A percentile compares a stretch with the other conserved stretches of the same genome.
Evolutionary conservation across 1,140 invertebrate genomes (phyloP).

Genomic region (Berghia stephanieae): DNA sequence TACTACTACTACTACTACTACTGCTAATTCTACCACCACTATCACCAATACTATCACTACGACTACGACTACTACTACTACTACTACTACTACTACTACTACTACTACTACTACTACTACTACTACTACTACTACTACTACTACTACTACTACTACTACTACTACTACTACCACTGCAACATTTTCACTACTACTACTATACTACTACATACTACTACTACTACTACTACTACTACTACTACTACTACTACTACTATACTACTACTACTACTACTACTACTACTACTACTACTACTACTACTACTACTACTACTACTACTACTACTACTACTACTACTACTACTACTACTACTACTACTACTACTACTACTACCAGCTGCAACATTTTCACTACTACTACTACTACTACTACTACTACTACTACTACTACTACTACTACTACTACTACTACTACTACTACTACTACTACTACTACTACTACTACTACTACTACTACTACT

Average conservation of each 20-base stretch:
- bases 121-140: conserved; percentile 18
- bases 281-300: too few relatives aligned
- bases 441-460: not conserved
- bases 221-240: conserved; percentile 1
- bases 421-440: too few relatives aligned
- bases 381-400: too few relatives aligned
- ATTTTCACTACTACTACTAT: conserved; percentile 9
- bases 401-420: too few relatives aligned
- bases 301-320: too few relatives aligned
- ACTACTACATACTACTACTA: too few relatives aligned
- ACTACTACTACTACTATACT: too few relatives aligned
- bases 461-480: conserved; percentile 8
- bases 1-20: conserved; percentile 22
- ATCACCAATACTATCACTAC: conserved; percentile 10
- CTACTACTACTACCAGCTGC: too few relatives aligned
- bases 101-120: conserved; percentile 19
- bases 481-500: conserved; percentile 15
- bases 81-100: conserved; percentile 19
- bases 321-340: too few relatives aligned
- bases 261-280: too few relatives aligned
- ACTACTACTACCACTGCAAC: conserved; percentile 14
- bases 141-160: conserved; percentile 19
- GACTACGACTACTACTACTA: conserved; percentile 16
- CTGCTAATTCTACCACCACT: conserved; percentile 9
- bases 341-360: too few relatives aligned